A percentile compares a stretch with the other conserved stretches of the same genome.
Evolutionary conservation across 2,113 vertebrate species (phyloP).

Genomic region (Neotragus pygmaeus): DNA sequence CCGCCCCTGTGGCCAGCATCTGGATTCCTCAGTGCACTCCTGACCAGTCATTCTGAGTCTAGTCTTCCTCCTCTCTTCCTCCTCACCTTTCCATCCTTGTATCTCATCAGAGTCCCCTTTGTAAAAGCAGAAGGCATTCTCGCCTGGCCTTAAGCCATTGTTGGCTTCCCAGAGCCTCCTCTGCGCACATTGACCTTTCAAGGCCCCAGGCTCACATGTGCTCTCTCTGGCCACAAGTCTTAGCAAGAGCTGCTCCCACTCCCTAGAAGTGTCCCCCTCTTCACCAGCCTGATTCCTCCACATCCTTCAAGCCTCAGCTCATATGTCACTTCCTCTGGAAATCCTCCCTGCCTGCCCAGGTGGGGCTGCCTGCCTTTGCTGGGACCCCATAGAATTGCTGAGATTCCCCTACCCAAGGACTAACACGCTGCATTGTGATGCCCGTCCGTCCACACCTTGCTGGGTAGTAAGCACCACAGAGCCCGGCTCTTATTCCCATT

Average conservation of each 20-base stretch:
- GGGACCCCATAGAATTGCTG: background rate
- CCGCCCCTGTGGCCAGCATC: background rate
- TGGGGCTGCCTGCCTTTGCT: background rate
- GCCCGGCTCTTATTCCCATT: background rate
- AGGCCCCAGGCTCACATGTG: background rate
- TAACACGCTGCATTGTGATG: accelerated
- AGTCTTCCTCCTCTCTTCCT: background rate
- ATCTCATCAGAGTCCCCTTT: background rate
- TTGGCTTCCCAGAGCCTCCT: background rate
- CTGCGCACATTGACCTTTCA: background rate
- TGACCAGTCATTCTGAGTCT: background rate
- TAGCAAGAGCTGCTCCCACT: background rate
- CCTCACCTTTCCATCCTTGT: background rate
- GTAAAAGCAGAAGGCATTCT: background rate
- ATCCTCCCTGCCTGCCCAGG: background rate
- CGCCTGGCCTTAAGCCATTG: background rate
- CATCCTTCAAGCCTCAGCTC: background rate
- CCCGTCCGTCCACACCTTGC: background rate
- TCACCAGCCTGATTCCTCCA: background rate
- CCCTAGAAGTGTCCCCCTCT: background rate
- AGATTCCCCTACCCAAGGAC: background rate
- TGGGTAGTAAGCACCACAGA: background rate
- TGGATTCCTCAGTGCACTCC: background rate
- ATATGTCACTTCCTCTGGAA: background rate
- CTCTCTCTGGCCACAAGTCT: background rate